Evolutionary conservation across 1,140 invertebrate species (phyloP).

Genomic region (Ostrea edulis): DNA sequence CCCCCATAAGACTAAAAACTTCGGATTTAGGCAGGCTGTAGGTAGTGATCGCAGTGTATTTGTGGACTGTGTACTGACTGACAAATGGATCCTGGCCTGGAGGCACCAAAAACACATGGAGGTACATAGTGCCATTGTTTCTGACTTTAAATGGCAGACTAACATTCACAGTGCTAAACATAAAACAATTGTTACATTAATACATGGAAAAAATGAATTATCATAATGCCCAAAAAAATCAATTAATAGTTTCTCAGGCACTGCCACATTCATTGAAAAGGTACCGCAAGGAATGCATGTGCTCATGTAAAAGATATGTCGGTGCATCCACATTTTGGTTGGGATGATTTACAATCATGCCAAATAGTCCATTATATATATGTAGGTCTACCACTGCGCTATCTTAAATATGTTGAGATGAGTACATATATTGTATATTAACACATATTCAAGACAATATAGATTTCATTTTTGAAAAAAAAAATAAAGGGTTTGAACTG

Average conservation of each 20-base stretch:
- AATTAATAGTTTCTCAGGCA: neutral
- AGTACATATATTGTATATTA: too few species aligned
- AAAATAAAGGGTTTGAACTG: too few species aligned
- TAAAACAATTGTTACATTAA: neutral
- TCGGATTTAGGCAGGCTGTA: slow-evolving; percentile 86
- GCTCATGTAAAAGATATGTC: too few species aligned
- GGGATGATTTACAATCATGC: too few species aligned
- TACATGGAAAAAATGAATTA: neutral
- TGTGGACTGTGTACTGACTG: slow-evolving; percentile 76
- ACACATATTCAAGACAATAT: too few species aligned
- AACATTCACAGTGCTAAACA: slow-evolving; percentile 76
- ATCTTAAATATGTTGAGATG: too few species aligned
- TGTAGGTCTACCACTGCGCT: too few species aligned
- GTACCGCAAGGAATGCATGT: too few species aligned
- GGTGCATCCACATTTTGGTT: too few species aligned
- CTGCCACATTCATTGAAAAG: neutral
- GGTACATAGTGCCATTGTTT: slow-evolving; percentile 88
- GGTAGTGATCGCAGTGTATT: slow-evolving; percentile 83
- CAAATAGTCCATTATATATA: too few species aligned
- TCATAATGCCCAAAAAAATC: neutral
- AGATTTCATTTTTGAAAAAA: too few species aligned
- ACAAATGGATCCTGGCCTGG: slow-evolving; percentile 62
- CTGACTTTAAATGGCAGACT: slow-evolving; percentile 85
- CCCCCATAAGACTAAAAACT: slow-evolving; percentile 86
- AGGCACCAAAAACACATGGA: slow-evolving; percentile 80